These are phyloP conservation scores for Aphodius granarius DNA, from an alignment of 2,888 invertebrate species.

Conservation along the genomic window DNA sequence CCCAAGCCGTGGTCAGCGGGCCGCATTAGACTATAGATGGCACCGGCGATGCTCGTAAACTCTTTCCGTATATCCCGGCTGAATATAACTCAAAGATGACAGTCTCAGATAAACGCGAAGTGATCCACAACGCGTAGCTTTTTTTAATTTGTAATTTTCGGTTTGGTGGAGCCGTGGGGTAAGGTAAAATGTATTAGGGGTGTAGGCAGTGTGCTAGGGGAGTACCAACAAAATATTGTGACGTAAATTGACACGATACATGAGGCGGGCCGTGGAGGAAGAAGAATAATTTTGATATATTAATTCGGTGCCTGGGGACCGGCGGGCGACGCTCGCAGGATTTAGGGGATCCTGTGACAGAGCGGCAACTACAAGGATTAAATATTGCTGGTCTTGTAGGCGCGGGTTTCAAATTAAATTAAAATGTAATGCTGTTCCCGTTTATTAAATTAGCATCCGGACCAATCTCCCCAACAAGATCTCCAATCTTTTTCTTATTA, in stretches of 20 bases:
- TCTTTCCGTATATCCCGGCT: slow-evolving; percentile 51
- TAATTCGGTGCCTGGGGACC: slow-evolving; percentile 50
- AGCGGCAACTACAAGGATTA: slow-evolving; percentile 46
- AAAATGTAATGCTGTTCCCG: slow-evolving; percentile 48
- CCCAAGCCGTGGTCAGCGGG: slow-evolving; percentile 50
- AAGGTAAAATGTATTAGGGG: background rate
- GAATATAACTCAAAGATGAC: slow-evolving; percentile 51
- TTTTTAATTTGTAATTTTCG: background rate
- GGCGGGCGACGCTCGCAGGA: slow-evolving; percentile 35
- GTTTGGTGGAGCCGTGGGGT: background rate
- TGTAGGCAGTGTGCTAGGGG: background rate
- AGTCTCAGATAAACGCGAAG: slow-evolving; percentile 36
- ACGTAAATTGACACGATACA: slow-evolving; percentile 4
- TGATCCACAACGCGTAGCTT: background rate
- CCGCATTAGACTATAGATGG: slow-evolving; percentile 56
- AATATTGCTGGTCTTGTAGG: slow-evolving; percentile 44
- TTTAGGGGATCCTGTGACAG: slow-evolving; percentile 44
- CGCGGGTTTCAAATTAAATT: slow-evolving; percentile 51
- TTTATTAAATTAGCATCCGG: slow-evolving; percentile 50
- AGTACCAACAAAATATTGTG: slow-evolving; percentile 5
- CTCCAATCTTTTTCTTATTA: slow-evolving; percentile 26
- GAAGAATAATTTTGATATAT: slow-evolving; percentile 46
- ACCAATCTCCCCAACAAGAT: slow-evolving; percentile 24
- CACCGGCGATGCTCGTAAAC: slow-evolving; percentile 49
- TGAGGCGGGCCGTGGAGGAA: background rate